A percentile compares a stretch with the other conserved stretches of the same genome.
phyloP scores from a whole-genome alignment of 92 coral and sea anemone genomes.

The Zoanthus solanderi region DNA sequence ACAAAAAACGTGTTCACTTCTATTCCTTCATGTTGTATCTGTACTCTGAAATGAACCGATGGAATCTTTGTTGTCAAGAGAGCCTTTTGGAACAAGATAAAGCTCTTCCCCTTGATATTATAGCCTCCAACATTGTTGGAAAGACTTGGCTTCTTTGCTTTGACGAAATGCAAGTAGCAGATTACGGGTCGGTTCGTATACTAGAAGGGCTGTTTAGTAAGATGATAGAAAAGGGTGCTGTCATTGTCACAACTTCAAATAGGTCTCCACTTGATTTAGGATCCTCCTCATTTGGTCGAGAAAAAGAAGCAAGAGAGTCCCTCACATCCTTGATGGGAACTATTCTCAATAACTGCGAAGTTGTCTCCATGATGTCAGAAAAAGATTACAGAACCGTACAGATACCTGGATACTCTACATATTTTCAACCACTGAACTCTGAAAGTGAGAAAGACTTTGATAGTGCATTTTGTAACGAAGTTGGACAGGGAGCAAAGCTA shows the following conservation, averaged over 20 bases:
- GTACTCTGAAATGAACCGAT: constrained; percentile 80
- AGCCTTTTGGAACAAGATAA: constrained; percentile 63
- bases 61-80: constrained; percentile 80
- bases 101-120: constrained; percentile 67
- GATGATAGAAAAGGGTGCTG: constrained; percentile 74
- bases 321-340: constrained; percentile 74
- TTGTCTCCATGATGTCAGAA: constrained; percentile 71
- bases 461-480: constrained; percentile 79
- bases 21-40: constrained; percentile 82
- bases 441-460: constrained; percentile 69
- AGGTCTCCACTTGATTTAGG: constrained; percentile 81
- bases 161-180: constrained; percentile 88
- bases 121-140: constrained; percentile 68
- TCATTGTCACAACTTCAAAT: constrained; percentile 83
- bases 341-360: constrained; percentile 66
- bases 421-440: constrained; percentile 63
- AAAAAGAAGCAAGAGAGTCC: constrained; percentile 73
- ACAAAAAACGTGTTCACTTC: constrained; percentile 83
- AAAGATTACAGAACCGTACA: constrained; percentile 73
- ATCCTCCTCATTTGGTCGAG: constrained; percentile 81
- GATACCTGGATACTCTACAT: constrained; percentile 69
- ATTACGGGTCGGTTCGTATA: constrained; percentile 80
- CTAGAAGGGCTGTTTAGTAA: constrained; percentile 80
- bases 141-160: constrained; percentile 82
- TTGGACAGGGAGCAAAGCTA: constrained; percentile 69